These are phyloP conservation scores for Xylocampa areola DNA, from an alignment of 2,888 invertebrate species.

Conservation along the genomic window DNA sequence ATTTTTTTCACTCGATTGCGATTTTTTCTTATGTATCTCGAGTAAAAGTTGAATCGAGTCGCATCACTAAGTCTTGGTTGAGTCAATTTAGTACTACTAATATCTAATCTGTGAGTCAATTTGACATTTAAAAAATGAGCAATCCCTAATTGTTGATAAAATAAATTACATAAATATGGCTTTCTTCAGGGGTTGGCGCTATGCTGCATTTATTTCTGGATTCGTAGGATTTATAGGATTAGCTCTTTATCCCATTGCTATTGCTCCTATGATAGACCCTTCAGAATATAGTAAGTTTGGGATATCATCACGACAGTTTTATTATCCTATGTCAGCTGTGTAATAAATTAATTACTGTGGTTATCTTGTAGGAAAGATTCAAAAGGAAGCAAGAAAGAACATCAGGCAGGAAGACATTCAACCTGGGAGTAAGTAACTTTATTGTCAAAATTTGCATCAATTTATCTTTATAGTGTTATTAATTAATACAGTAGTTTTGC, in stretches of 20 bases:
- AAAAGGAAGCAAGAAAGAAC: slow-evolving; percentile 85
- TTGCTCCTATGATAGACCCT: slow-evolving; percentile 91
- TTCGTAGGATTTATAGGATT: slow-evolving; percentile 88
- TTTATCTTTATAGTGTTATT: neutral
- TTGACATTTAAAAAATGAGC: neutral
- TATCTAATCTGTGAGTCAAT: no score
- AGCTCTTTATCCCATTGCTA: slow-evolving; percentile 90
- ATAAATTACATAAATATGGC: slow-evolving; percentile 62
- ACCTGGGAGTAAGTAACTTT: slow-evolving; percentile 88
- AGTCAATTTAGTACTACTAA: no score
- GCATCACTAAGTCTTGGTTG: no score
- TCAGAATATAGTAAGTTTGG: slow-evolving; percentile 92
- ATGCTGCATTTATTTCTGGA: slow-evolving; percentile 85
- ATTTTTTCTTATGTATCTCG: no score
- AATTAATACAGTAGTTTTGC: no score
- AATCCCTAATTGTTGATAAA: slow-evolving; percentile 29
- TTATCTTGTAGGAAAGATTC: slow-evolving; percentile 85
- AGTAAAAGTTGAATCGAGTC: no score
- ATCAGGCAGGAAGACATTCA: slow-evolving; percentile 90
- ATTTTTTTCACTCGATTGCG: no score
- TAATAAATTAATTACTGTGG: neutral
- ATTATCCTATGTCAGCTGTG: slow-evolving; percentile 15
- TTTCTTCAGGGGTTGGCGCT: slow-evolving; percentile 84
- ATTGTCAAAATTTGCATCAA: neutral
- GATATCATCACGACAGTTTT: no score